Base-by-base conservation (phyloP, 2,888 invertebrate species). In the Rugalucina vietnamica region DNA sequence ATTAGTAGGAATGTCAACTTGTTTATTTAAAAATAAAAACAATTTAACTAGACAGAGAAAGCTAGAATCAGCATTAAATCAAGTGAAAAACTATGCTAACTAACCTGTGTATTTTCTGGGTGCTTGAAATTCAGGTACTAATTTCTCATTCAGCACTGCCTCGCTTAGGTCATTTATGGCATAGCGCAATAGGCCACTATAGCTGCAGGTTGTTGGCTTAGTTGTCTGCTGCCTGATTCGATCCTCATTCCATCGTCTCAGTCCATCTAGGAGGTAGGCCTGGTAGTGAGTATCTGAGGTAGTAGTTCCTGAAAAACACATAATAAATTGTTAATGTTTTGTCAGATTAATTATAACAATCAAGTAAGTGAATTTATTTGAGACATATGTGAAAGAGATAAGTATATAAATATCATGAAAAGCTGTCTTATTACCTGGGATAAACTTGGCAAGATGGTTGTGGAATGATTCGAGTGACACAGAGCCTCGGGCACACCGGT, bases 381-480 rank as follows among this genome's bases (percentile, higher is more conserved):
- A 14, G 14, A 49, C 14, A n/a, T 49, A 49, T 49, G n/a, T 24
- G 12, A 18, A 18, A 18, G 24, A 12, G 24, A 12, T 12, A 65
- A 18, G 65, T 65, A 12, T 24, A 24, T 65, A 27, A 12, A 65
- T 12, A 65, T 12, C 12, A 27, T 21, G n/a, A n/a, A n/a, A n/a
- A n/a, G n/a, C n/a, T n/a, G n/a, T n/a, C n/a, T 37, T 1, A 34
- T 54, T 79, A 83, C 79, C 88, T 70, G 85, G 89, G 24, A 88
- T 84, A 73, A 89, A 89, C 57, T 81, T 76, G 79, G 79, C 77
- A 32, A 89, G 37, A 75, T 89, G 89, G 21, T 76, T 74, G 39
- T 90, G 89, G 69, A 89, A 90, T 0, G 87, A 88, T 65, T 90
- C 90, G 18, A 90, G 65, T 3, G 87, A 87, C 0, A 84, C 84